phyloP scores from a whole-genome alignment of 2,888 invertebrate genomes.

The Netelia inedita region DNA sequence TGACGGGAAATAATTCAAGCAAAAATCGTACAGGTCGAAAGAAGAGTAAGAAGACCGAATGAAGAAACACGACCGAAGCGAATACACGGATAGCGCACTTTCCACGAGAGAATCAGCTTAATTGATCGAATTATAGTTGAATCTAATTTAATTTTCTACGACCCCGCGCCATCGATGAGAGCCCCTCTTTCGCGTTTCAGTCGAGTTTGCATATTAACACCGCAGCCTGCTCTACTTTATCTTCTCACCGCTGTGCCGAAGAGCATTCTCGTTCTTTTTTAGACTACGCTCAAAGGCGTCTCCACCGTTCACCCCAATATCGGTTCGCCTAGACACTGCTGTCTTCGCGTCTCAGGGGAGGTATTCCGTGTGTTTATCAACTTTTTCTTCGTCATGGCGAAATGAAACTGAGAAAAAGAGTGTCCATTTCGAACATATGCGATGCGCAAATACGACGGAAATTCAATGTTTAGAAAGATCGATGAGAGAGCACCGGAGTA shows the following conservation, averaged over 20 bases:
- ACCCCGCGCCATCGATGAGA: constrained; percentile 6
- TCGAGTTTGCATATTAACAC: neutral
- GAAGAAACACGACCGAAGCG: neutral
- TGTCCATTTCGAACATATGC: neutral
- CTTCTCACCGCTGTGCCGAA: constrained; percentile 15
- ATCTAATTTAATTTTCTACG: constrained; percentile 80
- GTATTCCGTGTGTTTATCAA: neutral
- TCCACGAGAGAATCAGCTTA: constrained; percentile 78
- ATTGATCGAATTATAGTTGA: constrained; percentile 83
- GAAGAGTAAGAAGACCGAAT: no score
- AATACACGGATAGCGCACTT: constrained; percentile 64
- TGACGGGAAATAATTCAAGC: no score
- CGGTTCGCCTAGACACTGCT: neutral
- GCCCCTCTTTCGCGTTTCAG: constrained; percentile 14
- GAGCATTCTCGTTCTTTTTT: neutral
- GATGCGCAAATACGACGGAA: neutral
- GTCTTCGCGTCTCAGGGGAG: neutral
- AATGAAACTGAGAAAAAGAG: neutral
- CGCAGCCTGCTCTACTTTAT: neutral
- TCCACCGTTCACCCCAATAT: neutral
- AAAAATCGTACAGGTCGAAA: no score
- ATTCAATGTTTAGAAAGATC: neutral
- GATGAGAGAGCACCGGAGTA: neutral
- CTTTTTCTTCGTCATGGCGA: neutral
- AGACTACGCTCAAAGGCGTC: neutral